Conservation (phyloP, 64 coral and sea anemone species). For the Montipora efflorescens region DNA sequence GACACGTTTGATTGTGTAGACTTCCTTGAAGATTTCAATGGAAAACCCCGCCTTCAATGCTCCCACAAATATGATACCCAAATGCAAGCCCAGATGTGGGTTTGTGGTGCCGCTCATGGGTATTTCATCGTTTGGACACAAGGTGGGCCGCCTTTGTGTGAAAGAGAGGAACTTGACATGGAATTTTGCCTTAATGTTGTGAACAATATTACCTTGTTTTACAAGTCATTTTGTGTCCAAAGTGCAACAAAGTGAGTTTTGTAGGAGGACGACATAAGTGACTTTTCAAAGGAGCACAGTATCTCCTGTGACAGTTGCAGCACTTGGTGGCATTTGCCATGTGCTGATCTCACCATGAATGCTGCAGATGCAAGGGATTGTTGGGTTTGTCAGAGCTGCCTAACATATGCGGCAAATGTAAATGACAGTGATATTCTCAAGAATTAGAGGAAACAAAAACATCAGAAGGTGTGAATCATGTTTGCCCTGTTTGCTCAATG, state of each 20-base stretch:
- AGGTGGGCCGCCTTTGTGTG: slow-evolving; percentile 5
- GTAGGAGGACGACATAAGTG: slow-evolving; percentile 51
- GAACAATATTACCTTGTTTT: slow-evolving; percentile 55
- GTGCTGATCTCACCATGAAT: slow-evolving; percentile 55
- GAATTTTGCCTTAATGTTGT: slow-evolving; percentile 21
- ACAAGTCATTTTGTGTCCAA: slow-evolving; percentile 54
- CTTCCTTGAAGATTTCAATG: background rate
- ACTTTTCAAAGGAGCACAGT: slow-evolving; percentile 34
- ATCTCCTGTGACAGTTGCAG: background rate
- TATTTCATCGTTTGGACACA: slow-evolving; percentile 63
- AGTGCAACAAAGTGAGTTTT: slow-evolving; percentile 43
- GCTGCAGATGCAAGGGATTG: background rate
- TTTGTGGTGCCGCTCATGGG: background rate
- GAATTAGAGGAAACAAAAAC: background rate
- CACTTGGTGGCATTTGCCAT: slow-evolving; percentile 67
- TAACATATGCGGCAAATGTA: slow-evolving; percentile 10
- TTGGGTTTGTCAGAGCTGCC: slow-evolving; percentile 23
- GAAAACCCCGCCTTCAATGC: background rate
- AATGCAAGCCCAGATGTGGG: slow-evolving; percentile 20
- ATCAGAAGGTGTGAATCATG: background rate
- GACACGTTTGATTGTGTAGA: slow-evolving; percentile 13
- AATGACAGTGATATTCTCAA: background rate
- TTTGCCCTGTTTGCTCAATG: background rate
- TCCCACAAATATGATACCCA: slow-evolving; percentile 59
- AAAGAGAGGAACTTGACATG: slow-evolving; percentile 24